Conservation (phyloP, 2,113 vertebrate genomes). For the Vicugna pacos region DNA sequence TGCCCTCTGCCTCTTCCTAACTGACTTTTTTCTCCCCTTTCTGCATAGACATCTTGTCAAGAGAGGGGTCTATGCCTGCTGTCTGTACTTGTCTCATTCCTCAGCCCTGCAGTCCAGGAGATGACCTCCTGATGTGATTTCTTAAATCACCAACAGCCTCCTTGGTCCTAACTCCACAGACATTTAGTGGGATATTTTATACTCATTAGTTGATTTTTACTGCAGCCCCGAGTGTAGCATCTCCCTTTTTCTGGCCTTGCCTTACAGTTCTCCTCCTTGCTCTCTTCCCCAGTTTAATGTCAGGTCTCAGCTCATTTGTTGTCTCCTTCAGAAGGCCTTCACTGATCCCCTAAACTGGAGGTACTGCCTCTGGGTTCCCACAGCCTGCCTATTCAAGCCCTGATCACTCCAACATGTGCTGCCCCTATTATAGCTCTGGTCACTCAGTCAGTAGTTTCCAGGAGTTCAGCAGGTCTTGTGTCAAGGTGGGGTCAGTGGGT, state of each 20-base stretch:
- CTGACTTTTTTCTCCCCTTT: background rate
- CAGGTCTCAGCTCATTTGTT: background rate
- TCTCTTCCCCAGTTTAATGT: background rate
- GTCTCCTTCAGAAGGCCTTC: background rate
- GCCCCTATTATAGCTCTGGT: background rate
- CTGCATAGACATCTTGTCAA: background rate
- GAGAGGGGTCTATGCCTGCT: background rate
- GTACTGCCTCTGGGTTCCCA: background rate
- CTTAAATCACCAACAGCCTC: background rate
- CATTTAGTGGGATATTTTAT: background rate
- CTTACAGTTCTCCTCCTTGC: background rate
- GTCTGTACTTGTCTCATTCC: background rate
- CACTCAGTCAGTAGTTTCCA: background rate
- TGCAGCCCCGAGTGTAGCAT: background rate
- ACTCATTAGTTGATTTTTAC: background rate
- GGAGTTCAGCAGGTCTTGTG: background rate
- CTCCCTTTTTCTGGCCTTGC: background rate
- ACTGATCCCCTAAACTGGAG: background rate
- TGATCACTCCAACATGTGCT: background rate
- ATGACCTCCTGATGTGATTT: background rate
- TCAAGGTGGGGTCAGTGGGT: background rate
- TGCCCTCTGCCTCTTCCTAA: background rate
- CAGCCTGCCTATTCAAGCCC: background rate
- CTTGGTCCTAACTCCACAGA: background rate
- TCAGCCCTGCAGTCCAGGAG: background rate